phyloP scores from a whole-genome alignment of 2,888 invertebrate species.

The Nudaria mundana region DNA sequence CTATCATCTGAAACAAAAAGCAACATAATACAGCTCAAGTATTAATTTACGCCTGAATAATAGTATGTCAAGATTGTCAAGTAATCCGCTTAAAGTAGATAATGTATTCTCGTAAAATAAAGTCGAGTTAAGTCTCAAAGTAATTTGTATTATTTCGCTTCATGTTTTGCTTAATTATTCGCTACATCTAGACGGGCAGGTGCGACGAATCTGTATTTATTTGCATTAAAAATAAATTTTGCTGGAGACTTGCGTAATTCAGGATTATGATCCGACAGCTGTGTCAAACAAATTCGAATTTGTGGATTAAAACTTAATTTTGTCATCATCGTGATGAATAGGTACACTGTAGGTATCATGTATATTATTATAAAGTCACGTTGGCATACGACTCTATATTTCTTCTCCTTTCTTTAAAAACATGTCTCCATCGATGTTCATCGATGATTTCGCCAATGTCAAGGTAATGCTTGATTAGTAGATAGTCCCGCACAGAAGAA shows the following conservation, averaged over 20 bases:
- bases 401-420: no score
- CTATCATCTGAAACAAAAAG: slow-evolving; percentile 16
- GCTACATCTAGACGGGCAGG: slow-evolving; percentile 70
- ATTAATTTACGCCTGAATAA: slow-evolving; percentile 41
- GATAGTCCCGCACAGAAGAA: no score
- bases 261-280: slow-evolving; percentile 72
- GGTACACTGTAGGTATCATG: slow-evolving; percentile 35
- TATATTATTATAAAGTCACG: no score
- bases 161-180: slow-evolving; percentile 73
- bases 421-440: no score
- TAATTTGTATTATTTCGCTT: slow-evolving; percentile 74
- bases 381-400: no score
- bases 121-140: slow-evolving; percentile 66
- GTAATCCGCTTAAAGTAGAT: slow-evolving; percentile 55
- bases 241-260: slow-evolving; percentile 66
- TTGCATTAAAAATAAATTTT: slow-evolving; percentile 77
- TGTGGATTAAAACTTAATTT: slow-evolving; percentile 68
- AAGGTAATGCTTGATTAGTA: no score
- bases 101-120: slow-evolving; percentile 60
- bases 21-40: slow-evolving; percentile 27
- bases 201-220: slow-evolving; percentile 77
- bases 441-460: no score
- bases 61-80: slow-evolving; percentile 49
- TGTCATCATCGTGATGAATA: slow-evolving; percentile 60
- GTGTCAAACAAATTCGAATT: slow-evolving; percentile 67